Base-by-base conservation (phyloP, 2,113 vertebrate genomes). In the Percopsis transmontana region DNA sequence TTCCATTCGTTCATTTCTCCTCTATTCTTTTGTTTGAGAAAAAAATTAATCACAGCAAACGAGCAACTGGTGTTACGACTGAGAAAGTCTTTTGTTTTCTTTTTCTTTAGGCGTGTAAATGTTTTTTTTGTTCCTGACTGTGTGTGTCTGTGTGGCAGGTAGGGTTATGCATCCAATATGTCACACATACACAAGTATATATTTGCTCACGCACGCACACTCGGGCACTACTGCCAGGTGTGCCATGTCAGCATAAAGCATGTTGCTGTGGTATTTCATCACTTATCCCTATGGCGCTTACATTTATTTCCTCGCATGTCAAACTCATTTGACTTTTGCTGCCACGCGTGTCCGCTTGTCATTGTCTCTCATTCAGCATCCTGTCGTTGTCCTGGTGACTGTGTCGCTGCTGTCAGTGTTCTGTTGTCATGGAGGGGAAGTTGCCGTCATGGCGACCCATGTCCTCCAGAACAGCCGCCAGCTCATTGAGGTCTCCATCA, bases 391-490 rank as follows among this genome's bases (percentile, higher is more conserved):
- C 70, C 63, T 8, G 53, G 48, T 64, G 47, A 73, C 27, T 57
- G 33, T 56, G 81, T 59, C 80, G 85, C 86, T 85, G 84, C 74
- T 9, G 68, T 96, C 87, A 98, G 67, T 95, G 95, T 87, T 97
- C 96, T 47, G 83, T 86, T 52, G 93, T 92, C 90, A 96, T 90
- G 70, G 94, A 94, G 84, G 93, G 89, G 0, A 96, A 80, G 0
- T 88, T 95, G 72, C 80, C 52, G 76, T 98, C 96, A 0, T 95
- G 93, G 81, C 95, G 93, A 83, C 96, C 96, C 96, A 98, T 98
- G 84, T 97, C 95, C 84, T 98, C 96, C 60, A 98, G 83, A 75
- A 97, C 96, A 0, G 96, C 93, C 0, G 96, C 96, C 88, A 98
- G 91, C 83, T 92, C 88, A 75, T 94, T 96, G 69, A 98, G 92